phyloP scores from a whole-genome alignment of 1,140 invertebrate species.

The Octopus bimaculoides region DNA sequence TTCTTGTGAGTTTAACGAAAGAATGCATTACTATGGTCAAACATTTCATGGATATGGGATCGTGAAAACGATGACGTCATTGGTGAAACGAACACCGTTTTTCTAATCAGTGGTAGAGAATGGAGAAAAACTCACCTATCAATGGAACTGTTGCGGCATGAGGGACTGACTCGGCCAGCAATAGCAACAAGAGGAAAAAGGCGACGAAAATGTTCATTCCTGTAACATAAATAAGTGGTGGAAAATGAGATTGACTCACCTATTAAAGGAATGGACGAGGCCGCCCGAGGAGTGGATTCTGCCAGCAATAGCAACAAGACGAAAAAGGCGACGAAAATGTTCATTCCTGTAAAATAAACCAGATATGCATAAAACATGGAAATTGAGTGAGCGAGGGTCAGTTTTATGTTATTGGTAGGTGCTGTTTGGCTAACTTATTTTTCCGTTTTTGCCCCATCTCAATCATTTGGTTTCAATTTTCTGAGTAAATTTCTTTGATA shows the following conservation, averaged over 20 bases:
- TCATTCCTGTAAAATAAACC: slow-evolving; percentile 32
- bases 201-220: slow-evolving; percentile 50
- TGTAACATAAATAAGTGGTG: slow-evolving; percentile 24
- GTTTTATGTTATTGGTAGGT: neutral
- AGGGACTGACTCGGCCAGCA: slow-evolving; percentile 45
- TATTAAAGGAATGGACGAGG: slow-evolving; percentile 39
- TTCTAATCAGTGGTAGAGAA: neutral
- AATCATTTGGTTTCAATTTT: too few relatives aligned
- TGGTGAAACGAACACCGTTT: too few relatives aligned
- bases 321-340: slow-evolving; percentile 40
- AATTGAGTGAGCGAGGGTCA: slow-evolving; percentile 7
- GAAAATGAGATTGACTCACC: slow-evolving; percentile 26
- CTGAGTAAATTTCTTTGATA: too few relatives aligned
- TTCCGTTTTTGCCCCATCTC: too few relatives aligned
- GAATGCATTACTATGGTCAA: too few relatives aligned
- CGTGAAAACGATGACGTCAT: too few relatives aligned
- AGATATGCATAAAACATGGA: slow-evolving; percentile 10
- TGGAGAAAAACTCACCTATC: slow-evolving; percentile 37
- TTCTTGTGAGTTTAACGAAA: too few relatives aligned
- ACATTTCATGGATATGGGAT: too few relatives aligned
- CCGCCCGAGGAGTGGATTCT: slow-evolving; percentile 38
- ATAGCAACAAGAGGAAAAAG: slow-evolving; percentile 44
- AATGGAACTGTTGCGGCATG: slow-evolving; percentile 46
- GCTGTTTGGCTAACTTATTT: too few relatives aligned
- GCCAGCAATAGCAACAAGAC: slow-evolving; percentile 32